Percentiles rank a stretch among this genome's conserved stretches.
Evolutionary conservation across 1,140 invertebrate species (phyloP).

Genomic region (Anoplolepis gracilipes): DNA sequence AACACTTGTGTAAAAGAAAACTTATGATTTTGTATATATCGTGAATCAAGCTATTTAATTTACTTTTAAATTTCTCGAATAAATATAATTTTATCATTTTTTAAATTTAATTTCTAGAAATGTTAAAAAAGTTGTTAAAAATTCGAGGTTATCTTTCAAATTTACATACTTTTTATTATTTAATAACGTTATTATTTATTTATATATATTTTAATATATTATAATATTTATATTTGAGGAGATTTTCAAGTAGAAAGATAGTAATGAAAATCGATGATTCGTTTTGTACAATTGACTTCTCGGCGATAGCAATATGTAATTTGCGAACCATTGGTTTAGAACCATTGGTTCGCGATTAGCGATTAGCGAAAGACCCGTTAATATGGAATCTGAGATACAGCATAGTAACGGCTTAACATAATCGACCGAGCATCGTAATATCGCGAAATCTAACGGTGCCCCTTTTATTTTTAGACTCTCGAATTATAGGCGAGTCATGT

Average conservation of each 20-base stretch:
- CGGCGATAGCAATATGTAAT: neutral
- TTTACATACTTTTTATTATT: neutral
- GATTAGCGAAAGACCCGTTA: conserved; percentile 30
- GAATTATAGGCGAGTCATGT: conserved; percentile 45
- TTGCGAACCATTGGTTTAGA: neutral
- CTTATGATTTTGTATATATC: no score
- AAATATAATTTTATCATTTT: neutral
- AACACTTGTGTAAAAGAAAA: no score
- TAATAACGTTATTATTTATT: neutral
- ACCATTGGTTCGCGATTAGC: neutral
- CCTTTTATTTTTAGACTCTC: conserved; percentile 36
- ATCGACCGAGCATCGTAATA: conserved; percentile 2
- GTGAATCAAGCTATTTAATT: no score
- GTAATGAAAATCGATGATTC: no score
- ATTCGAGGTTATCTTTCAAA: neutral
- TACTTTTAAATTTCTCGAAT: no score
- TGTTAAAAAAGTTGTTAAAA: neutral
- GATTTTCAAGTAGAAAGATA: no score
- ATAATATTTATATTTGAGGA: no score
- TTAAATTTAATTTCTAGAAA: neutral
- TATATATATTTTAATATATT: no score
- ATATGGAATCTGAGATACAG: conserved; percentile 5
- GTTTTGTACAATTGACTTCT: neutral
- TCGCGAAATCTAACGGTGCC: conserved; percentile 60
- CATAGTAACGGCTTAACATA: conserved; percentile 14